Base-by-base conservation (phyloP, 2,888 invertebrate species). In the Eristalis intricaria region DNA sequence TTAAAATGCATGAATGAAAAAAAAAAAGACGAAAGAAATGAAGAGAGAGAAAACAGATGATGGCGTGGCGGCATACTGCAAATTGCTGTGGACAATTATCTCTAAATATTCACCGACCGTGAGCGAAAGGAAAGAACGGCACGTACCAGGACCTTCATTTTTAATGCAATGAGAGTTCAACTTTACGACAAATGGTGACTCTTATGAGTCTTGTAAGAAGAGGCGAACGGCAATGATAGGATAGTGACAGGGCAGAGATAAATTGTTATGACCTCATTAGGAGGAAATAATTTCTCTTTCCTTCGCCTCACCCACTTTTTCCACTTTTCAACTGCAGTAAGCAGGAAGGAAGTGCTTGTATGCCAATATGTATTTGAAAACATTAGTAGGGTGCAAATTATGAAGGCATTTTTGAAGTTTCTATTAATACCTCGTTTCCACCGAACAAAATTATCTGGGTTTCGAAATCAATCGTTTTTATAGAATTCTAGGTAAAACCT, bases 31-130 rank as follows among this genome's bases (percentile, higher is more conserved):
- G 32, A 43, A 65, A n/a, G 43, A 40, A 32, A 38, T 38, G 13
- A 38, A 38, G 38, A 13, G 65, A 43, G 66, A 13, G 65, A 43
- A 61, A n/a, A 19, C 43, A 50, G 35, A 60, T 74, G 74, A 84
- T 84, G 69, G 50, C 43, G 79, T 77, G 40, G 64, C 78, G 78
- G 79, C 63, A 79, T 71, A 61, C 63, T 80, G 71, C 80, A 80
- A 84, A 84, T 80, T 84, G 80, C 71, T 80, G 63, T 68, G 80
- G 71, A 80, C 84, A 84, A 84, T 84, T 84, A 84, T 84, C 84
- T 80, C 75, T 80, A 80, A 84, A 84, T 80, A 84, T 80, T 84
- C 79, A 71, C 74, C 76, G 80, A 84, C 75, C 75, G 56, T 80
- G 71, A 84, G 70, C 70, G 70, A 76, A 80, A 76, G 66, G 63